Percentiles rank a stretch among this genome's conserved stretches.
Conservation (phyloP, 2,888 invertebrate genomes). For the Amphimallon solstitiale region DNA sequence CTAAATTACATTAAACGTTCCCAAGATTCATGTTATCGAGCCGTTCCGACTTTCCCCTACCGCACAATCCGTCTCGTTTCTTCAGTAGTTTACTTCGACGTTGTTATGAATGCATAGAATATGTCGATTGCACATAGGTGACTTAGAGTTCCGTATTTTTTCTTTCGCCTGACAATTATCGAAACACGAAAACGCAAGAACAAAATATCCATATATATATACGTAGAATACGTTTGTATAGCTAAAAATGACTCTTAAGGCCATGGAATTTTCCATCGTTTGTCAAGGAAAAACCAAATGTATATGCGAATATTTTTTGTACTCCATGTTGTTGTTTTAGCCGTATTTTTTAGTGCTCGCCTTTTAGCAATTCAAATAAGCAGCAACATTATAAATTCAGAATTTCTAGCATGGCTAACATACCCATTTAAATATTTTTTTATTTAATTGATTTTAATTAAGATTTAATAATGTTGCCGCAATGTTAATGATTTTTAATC, state of each 20-base stretch:
- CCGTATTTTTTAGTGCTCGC: neutral
- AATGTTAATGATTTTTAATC: neutral
- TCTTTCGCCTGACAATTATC: constrained; percentile 9
- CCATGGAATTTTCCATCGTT: constrained; percentile 2
- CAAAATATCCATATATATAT: neutral
- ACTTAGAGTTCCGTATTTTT: constrained; percentile 18
- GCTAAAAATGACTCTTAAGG: constrained; percentile 15
- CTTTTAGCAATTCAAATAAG: neutral
- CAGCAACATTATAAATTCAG: constrained; percentile 4
- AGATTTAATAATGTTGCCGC: constrained; percentile 5
- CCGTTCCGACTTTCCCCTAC: constrained; percentile 1
- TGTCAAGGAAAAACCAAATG: constrained; percentile 15
- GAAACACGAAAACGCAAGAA: constrained; percentile 16
- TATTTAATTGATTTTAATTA: constrained; percentile 13
- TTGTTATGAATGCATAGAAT: neutral
- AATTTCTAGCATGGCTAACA: constrained; percentile 7
- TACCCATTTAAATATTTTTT: constrained; percentile 4
- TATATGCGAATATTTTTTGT: neutral
- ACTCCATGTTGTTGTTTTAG: neutral
- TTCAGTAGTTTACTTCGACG: constrained; percentile 10
- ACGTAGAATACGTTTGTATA: neutral
- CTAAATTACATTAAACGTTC: constrained; percentile 27
- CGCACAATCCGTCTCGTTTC: neutral
- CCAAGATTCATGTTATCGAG: constrained; percentile 21
- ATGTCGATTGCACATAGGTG: neutral